Conservation (phyloP, 2,888 invertebrate genomes). For the Trachelus troglodyta region DNA sequence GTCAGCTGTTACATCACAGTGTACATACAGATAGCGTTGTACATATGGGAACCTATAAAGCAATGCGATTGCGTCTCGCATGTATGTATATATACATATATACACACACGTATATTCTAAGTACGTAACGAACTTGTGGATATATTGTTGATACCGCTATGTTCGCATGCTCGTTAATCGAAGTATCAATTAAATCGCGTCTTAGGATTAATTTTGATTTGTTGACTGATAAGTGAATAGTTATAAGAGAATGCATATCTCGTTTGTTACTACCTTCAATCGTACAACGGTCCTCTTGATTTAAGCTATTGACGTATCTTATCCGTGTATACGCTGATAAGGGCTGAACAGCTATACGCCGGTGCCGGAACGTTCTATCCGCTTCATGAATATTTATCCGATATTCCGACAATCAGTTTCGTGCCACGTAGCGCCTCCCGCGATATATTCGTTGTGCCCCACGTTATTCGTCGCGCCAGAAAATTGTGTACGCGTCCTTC, state of each 20-base stretch:
- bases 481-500: neutral
- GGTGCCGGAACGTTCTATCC: neutral
- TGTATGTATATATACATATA: neutral
- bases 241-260: neutral
- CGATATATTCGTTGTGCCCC: neutral
- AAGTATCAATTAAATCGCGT: neutral
- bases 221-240: neutral
- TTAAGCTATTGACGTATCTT: neutral
- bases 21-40: neutral
- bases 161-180: neutral
- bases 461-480: neutral
- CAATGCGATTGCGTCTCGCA: neutral
- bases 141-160: neutral
- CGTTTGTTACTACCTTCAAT: neutral
- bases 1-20: neutral
- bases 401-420: neutral
- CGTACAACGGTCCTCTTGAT: neutral
- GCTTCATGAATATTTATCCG: conserved; percentile 17
- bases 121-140: neutral
- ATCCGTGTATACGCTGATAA: neutral
- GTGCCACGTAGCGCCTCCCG: neutral
- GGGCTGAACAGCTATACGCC: neutral
- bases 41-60: neutral
- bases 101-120: no score
- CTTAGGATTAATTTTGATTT: neutral